Base-by-base conservation (phyloP, 2,888 invertebrate species). In the Gymnosoma rotundatum region DNA sequence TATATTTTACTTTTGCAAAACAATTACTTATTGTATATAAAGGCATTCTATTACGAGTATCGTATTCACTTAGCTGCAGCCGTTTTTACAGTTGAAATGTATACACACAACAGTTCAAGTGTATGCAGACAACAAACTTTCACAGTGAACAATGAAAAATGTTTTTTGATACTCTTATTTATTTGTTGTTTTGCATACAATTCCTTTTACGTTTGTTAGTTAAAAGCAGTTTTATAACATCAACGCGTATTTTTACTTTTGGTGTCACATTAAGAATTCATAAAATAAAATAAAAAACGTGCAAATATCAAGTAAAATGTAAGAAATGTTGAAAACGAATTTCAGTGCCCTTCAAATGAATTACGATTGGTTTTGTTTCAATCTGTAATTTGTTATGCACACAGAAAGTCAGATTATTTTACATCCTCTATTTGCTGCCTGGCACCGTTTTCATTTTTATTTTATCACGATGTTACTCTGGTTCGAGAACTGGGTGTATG, bases 261-360 rank as follows among this genome's bases (percentile, higher is more conserved):
- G 70, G 61, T 70, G 69, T 78, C 63, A 78, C 45, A 78, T 63
- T 70, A 78, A 78, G 70, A 78, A 63, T 45, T 56, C 56, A 70
- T 67, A 76, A 38, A 36, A 18, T 14, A 7, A 54, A 50, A 42
- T 36, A 50, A 67, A 67, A 67, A 52, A 6, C 7, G 10, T 4
- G 10, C 10, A 10, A 38, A 10, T 38, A 38, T 42, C 52, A 42
- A 50, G 50, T 67, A 12, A 42, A 67, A 60, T n/a, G 18, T 8
- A 20, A 21, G 14, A 20, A 38, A 48, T 4, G 21, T 48, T n/a
- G 6, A 25, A 18, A 9, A 18, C 12, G 25, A 50, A 50, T 18
- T 50, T 32, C 0, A 9, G 2, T 16, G 16, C 14, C 14, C 42
- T 61, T 42, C 42, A 5, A 25, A 1, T 25, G 1, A 25, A 25